Evolutionary conservation across 2,797 vertebrate species (phyloP), one percentile per base, ranked within the genome.

Genomic region (Erithacus rubecula): DNA sequence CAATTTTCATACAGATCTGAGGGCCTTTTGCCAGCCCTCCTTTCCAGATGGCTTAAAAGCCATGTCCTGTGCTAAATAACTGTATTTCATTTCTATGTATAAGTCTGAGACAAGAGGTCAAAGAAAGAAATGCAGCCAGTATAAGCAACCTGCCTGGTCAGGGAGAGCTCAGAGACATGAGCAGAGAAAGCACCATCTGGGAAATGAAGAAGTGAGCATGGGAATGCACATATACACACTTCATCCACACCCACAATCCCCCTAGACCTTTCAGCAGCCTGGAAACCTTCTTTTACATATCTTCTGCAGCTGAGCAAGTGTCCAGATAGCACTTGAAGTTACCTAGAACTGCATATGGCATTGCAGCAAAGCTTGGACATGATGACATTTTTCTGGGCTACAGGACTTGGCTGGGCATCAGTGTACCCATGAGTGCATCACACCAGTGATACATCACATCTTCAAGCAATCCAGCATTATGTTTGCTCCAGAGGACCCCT

Each of bases 41-140:
- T 75, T 89, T 89, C 58, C 69, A 92, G 41, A 17, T 46, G 44
- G 18, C 34, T 93, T 83, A 70, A 92, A 89, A 89, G 36, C 20
- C 36, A 20, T 3, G 29, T 41, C 32, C n/a, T 60, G 12, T 70
- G 32, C 20, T 63, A 23, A 36, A 0, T 41, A 79, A 56, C 21
- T 10, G 3, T 17, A 23, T 23, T 39, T 47, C 12, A 67, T 29
- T 65, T 88, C 22, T 53, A 5, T 6, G 5, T 41, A 1, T 43
- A 65, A 80, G 39, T 55, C 32, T 81, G 60, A 71, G 30, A 75
- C 34, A 59, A 74, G 30, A 78, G 8, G 27, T 18, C 62, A 43
- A 74, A 80, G 46, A 62, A 59, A 78, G 59, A 72, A 82, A 72
- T 55, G 11, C 6, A 1, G 3, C n/a, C 70, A 88, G 13, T 23